Evolutionary conservation across 2,797 vertebrate species (phyloP), one percentile per base, ranked within the genome.

Genomic region (Aplochiton taeniatus): DNA sequence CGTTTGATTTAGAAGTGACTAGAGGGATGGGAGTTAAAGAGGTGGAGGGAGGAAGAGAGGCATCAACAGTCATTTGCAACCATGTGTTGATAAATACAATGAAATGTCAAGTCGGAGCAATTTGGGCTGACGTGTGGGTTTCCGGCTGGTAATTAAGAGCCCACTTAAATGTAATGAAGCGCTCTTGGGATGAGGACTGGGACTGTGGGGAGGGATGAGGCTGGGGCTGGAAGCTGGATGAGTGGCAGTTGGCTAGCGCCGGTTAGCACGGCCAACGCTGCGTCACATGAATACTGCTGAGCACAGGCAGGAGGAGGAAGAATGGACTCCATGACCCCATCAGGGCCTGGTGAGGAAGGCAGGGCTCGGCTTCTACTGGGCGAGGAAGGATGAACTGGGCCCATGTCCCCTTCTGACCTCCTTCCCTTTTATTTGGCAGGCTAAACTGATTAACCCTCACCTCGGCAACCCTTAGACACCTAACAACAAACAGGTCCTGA

Each of bases 51-150:
- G 18, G 10, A 72, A 66, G 45, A 49, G 54, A 70, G 76, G 70
- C 92, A 93, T 89, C 90, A 88, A 91, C 90, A 93, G 93, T 93
- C 93, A 93, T 94, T 95, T 93, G 93, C 92, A 92, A 90, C 31
- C 93, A 93, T 91, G 93, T 95, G 95, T 95, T 95, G 95, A 96
- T 95, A 95, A 96, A 97, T 95, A 95, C 87, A 91, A 94, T 92
- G 89, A 95, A 96, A 96, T 95, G 95, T 96, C 95, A 96, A 94
- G 94, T 94, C 94, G 93, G 92, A 93, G 90, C 92, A 78, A 95
- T 90, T 94, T 90, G 79, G 90, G 91, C 91, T 90, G 91, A 94
- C 90, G 90, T 88, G 90, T 92, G 89, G 92, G 91, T 89, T 92
- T 94, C 93, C 90, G 93, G 93, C 92, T 90, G 94, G 94, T 96